Base-by-base conservation (phyloP, 2,113 vertebrate species). In the Sturnus vulgaris region DNA sequence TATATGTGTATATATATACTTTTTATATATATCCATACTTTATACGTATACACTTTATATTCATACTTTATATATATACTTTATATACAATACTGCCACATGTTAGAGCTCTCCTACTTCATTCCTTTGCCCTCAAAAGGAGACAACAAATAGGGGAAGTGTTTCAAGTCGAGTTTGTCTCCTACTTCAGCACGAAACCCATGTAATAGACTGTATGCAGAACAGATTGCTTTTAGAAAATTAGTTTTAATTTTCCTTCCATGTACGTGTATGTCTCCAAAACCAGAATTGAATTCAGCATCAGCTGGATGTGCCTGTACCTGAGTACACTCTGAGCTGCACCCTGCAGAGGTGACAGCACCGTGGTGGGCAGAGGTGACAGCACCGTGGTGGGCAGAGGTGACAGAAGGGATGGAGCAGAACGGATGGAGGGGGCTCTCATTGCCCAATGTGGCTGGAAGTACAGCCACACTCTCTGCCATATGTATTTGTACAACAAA, bases 381-480 rank as follows among this genome's bases (percentile, higher is more conserved):
- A 65, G 59, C 47, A 25, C 42, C 0, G 0, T 59, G 33, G 19
- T 4, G 37, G 46, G n/a, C 60, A 53, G 21, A 13, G 28, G 16
- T 31, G 39, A 22, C 3, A 8, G 37, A 61, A 78, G 19, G 40
- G 49, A 27, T 1, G 10, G 33, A 2, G 0, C 28, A 39, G n/a
- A 25, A 49, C 0, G 6, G 15, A 27, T 0, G 7, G 14, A 82
- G 12, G 2, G 7, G 3, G 1, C 9, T 80, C 15, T 3, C 28
- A 20, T 11, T 2, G 3, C 9, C 16, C 42, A 35, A 12, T 14
- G 19, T 39, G 37, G 11, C 11, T 75, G 42, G 4, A 39, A 49
- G 14, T 14, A 24, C 21, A 8, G n/a, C 12, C 23, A 31, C 25
- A 65, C 24, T 46, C 63, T 22, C 27, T 50, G 25, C 11, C 0